These are phyloP conservation scores for Solenodon paradoxus DNA, from an alignment of 2,113 vertebrate genomes.

Conservation along the genomic window DNA sequence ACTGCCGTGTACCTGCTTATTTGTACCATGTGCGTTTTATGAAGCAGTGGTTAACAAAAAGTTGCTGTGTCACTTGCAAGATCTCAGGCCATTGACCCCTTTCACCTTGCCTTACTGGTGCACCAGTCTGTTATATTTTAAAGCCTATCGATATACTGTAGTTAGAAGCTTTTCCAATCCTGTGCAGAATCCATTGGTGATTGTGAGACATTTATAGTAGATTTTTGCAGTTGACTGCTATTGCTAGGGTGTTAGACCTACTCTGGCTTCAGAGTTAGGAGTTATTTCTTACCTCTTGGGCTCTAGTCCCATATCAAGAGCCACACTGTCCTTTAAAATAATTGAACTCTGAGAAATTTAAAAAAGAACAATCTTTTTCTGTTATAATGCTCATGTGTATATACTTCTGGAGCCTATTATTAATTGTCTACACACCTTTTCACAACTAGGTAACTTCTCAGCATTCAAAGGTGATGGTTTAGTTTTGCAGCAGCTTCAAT, in stretches of 20 bases:
- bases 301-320: background rate
- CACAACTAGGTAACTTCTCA: background rate
- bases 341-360: background rate
- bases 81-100: background rate
- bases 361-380: background rate
- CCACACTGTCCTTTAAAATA: background rate
- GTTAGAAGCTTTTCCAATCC: background rate
- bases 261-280: slow-evolving; percentile 11
- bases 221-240: background rate
- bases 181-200: background rate
- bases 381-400: background rate
- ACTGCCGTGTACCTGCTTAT: background rate
- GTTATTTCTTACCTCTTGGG: background rate
- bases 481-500: background rate
- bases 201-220: background rate
- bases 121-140: background rate
- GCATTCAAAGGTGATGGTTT: background rate
- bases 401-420: slow-evolving; percentile 27
- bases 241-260: background rate
- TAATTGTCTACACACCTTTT: background rate
- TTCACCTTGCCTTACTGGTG: background rate
- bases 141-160: background rate
- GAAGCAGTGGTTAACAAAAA: slow-evolving; percentile 3
- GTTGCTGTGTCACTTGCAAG: background rate
- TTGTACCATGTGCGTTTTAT: slow-evolving; percentile 7